Evolutionary conservation across 2,113 vertebrate genomes (phyloP).

Genomic region (Oncorhynchus tshawytscha): DNA sequence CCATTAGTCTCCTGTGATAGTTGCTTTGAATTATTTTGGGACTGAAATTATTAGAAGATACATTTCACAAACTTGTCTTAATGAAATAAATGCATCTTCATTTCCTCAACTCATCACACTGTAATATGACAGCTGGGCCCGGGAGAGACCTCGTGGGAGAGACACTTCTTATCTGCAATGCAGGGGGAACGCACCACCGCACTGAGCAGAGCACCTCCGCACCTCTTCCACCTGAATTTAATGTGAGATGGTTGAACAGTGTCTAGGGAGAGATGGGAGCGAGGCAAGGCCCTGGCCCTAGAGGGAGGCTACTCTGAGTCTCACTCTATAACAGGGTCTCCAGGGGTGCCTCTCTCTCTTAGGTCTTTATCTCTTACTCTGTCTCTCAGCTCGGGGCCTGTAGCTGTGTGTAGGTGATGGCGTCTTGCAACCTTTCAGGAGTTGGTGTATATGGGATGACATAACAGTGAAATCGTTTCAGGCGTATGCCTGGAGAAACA

Average conservation of each 20-base stretch:
- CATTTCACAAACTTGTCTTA: constrained; percentile 23
- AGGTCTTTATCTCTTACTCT: constrained; percentile 19
- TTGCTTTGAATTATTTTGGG: too few relatives aligned
- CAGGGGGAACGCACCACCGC: constrained; percentile 31
- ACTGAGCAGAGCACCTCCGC: constrained; percentile 1
- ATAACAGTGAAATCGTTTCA: background rate
- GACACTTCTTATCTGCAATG: constrained; percentile 41
- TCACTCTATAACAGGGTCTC: constrained; percentile 24
- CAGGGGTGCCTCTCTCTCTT: background rate
- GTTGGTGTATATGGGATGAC: too few relatives aligned
- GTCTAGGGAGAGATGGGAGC: too few relatives aligned
- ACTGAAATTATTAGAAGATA: too few relatives aligned
- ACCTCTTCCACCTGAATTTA: constrained; percentile 29
- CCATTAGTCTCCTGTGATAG: constrained; percentile 20
- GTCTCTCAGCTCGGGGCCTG: constrained; percentile 7
- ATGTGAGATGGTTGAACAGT: constrained; percentile 6
- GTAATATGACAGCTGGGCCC: constrained; percentile 59
- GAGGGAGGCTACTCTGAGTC: too few relatives aligned
- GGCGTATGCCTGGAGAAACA: background rate
- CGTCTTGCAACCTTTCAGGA: too few relatives aligned
- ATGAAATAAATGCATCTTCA: constrained; percentile 52
- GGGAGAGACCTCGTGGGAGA: constrained; percentile 32
- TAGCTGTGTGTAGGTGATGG: too few relatives aligned
- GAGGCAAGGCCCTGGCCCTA: too few relatives aligned
- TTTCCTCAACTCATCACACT: constrained; percentile 57